Evolutionary conservation across 2,888 invertebrate species (phyloP).

Genomic region (Sturmia bella): DNA sequence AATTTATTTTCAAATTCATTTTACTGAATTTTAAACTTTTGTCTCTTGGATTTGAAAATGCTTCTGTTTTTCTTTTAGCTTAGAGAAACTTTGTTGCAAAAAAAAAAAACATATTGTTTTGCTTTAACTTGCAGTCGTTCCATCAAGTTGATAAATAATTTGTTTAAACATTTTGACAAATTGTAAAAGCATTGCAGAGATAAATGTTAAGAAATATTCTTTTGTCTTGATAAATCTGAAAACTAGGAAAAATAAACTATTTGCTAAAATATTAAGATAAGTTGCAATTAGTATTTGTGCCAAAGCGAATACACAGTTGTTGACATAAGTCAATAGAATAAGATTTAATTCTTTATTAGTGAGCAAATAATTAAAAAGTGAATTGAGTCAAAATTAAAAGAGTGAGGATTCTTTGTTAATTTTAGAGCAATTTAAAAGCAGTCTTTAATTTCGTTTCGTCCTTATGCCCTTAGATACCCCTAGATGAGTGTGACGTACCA

Average conservation of each 20-base stretch:
- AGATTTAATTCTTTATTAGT: background rate
- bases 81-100: slow-evolving; percentile 16
- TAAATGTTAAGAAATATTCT: background rate
- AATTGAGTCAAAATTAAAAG: background rate
- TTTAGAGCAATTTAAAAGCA: too few relatives aligned
- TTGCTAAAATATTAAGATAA: slow-evolving; percentile 36
- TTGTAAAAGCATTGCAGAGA: slow-evolving; percentile 26
- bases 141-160: slow-evolving; percentile 62
- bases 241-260: slow-evolving; percentile 16
- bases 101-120: slow-evolving; percentile 44
- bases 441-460: too few relatives aligned
- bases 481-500: too few relatives aligned
- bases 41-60: slow-evolving; percentile 27
- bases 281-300: slow-evolving; percentile 5
- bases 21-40: background rate
- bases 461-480: too few relatives aligned
- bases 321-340: slow-evolving; percentile 11
- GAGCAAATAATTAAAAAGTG: background rate
- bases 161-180: slow-evolving; percentile 63
- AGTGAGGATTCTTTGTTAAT: background rate
- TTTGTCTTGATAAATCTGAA: background rate
- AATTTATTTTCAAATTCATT: slow-evolving; percentile 43
- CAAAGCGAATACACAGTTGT: background rate
- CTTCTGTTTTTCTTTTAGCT: slow-evolving; percentile 14
- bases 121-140: slow-evolving; percentile 36